Base-by-base conservation (phyloP, 2,113 vertebrate genomes). In the Gadus chalcogrammus region DNA sequence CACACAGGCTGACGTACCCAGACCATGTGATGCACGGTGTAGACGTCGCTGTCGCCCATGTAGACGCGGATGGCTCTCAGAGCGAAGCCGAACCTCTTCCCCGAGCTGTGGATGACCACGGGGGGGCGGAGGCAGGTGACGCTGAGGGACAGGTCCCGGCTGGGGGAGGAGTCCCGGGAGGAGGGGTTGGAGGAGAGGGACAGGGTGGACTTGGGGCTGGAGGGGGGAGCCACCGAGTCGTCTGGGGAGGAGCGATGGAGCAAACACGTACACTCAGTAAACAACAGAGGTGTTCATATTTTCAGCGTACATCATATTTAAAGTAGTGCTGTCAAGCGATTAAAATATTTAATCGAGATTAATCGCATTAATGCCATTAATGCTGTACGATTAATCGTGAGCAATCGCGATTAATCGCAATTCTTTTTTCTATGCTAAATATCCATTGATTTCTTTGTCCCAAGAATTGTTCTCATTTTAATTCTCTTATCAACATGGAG, bases 161-260 rank as follows among this genome's bases (percentile, higher is more conserved):
- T 97, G 0, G 97, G 97, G 4, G 97, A 98, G 0, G 97, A 97
- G 86, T 98, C 97, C 0, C 95, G 91, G 68, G 97, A 98, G 0
- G 97, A 98, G 0, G 95, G 95, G 88, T 97, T 97, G 60, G 96
- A 98, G 0, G 96, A 97, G 65, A 98, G 88, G 0, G 96, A 98
- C 71, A 91, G 88, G 1, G 95, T 94, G 0, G 96, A 98, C 79
- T 96, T 93, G 76, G 96, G 95, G 80, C 96, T 97, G 61, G 93
- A 90, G 38, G 94, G 90, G 64, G 95, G 88, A 0, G 87, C 88
- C 0, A 83, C 61, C 0, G 93, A 91, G 24, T 97, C 95, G 0
- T 97, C 97, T 98, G 86, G 48, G 20, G 64, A 71, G 28, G 3
- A 35, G 1, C 1, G 20, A 9, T 5, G 38, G 15, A 31, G 48